phyloP scores from a whole-genome alignment of 2,113 vertebrate genomes.

The Porphyrio hochstetteri region DNA sequence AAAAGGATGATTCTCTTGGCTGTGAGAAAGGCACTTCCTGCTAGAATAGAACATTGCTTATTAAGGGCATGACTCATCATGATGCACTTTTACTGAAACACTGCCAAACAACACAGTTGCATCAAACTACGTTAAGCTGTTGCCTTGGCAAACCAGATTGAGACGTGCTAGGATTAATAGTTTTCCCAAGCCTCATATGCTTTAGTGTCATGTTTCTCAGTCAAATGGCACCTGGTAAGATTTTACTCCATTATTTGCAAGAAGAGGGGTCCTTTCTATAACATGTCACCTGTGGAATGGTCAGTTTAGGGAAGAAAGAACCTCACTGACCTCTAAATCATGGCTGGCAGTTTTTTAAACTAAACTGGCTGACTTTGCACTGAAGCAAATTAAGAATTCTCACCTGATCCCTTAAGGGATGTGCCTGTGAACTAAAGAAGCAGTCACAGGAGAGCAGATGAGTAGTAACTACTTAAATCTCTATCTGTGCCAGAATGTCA shows the following conservation, averaged over 20 bases:
- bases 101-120: background rate
- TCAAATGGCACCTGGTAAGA: background rate
- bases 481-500: background rate
- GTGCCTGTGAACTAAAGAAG: background rate
- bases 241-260: background rate
- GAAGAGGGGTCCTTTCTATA: background rate
- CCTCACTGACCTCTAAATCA: background rate
- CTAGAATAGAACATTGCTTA: constrained; percentile 49
- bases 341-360: background rate
- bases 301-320: background rate
- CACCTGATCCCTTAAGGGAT: background rate
- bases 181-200: background rate
- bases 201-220: background rate
- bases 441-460: background rate
- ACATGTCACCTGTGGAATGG: background rate
- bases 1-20: constrained; percentile 14
- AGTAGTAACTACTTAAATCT: background rate
- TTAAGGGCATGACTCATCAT: constrained; percentile 32
- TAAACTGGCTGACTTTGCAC: background rate
- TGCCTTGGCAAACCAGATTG: constrained; percentile 52
- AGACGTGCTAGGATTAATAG: background rate
- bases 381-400: background rate
- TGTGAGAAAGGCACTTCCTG: constrained; percentile 48
- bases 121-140: constrained; percentile 39
- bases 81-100: constrained; percentile 25